Evolutionary conservation across 1,140 invertebrate species (phyloP).

Genomic region (Tetramorium parvispinum): DNA sequence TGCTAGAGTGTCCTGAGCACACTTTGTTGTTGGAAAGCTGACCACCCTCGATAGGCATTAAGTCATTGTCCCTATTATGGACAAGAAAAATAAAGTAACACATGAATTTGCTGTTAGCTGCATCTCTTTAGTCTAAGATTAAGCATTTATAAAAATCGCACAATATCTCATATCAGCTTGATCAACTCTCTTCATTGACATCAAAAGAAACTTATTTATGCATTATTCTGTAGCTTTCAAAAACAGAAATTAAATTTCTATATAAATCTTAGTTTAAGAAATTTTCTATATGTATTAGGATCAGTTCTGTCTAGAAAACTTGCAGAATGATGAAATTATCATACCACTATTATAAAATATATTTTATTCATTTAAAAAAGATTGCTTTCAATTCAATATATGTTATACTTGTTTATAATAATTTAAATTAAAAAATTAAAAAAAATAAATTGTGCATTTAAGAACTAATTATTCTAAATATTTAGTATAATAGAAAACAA

Average conservation of each 20-base stretch:
- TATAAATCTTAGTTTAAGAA: neutral
- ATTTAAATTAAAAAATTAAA: neutral
- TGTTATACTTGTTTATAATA: neutral
- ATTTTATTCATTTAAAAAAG: neutral
- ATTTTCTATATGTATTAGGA: neutral
- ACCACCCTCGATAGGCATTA: constrained; percentile 86
- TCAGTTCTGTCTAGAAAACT: neutral
- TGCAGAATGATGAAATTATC: neutral
- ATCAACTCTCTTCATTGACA: neutral
- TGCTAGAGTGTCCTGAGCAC: constrained; percentile 86
- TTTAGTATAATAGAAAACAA: neutral
- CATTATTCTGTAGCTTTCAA: neutral
- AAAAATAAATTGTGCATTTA: neutral
- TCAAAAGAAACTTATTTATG: neutral
- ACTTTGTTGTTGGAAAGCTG: constrained; percentile 85
- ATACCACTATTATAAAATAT: neutral
- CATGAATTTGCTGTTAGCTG: constrained; percentile 64
- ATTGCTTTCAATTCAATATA: neutral
- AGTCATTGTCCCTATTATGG: constrained; percentile 84
- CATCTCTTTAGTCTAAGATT: constrained; percentile 22
- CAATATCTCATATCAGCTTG: neutral
- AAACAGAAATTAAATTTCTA: too few relatives aligned
- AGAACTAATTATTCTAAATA: neutral
- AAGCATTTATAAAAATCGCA: constrained; percentile 12
- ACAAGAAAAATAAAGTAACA: constrained; percentile 78